Conservation (phyloP, 2,888 invertebrate genomes). For the Lepidochrysops patricia region DNA sequence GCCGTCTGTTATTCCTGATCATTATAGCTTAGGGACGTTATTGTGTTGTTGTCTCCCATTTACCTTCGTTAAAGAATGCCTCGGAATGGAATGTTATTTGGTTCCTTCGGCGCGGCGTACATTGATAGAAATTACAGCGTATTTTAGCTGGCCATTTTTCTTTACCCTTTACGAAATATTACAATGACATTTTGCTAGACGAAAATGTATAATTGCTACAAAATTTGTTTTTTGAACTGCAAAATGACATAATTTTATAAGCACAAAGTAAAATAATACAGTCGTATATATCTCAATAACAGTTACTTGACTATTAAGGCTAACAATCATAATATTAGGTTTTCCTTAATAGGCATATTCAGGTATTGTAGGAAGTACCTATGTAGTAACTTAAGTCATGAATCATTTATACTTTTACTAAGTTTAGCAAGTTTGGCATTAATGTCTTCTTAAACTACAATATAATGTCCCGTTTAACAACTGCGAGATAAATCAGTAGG, state of each 20-base stretch:
- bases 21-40: conserved; percentile 8
- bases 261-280: no score
- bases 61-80: conserved; percentile 8
- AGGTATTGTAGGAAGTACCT: neutral
- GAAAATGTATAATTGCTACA: no score
- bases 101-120: neutral
- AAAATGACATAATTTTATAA: no score
- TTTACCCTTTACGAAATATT: neutral
- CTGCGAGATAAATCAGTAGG: neutral
- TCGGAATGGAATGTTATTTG: neutral
- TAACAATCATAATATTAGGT: neutral
- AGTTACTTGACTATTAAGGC: neutral
- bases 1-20: conserved; percentile 14
- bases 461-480: neutral
- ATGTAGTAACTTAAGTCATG: neutral
- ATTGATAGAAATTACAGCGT: neutral
- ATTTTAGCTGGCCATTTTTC: neutral
- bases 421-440: neutral
- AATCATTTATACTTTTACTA: conserved; percentile 1
- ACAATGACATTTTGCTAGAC: neutral
- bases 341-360: neutral
- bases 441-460: conserved; percentile 6
- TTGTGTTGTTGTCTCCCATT: conserved; percentile 7
- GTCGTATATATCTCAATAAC: neutral
- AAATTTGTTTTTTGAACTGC: no score